These are phyloP conservation scores for Microplitis demolitor DNA, from an alignment of 1,140 invertebrate species.

Conservation along the genomic window DNA sequence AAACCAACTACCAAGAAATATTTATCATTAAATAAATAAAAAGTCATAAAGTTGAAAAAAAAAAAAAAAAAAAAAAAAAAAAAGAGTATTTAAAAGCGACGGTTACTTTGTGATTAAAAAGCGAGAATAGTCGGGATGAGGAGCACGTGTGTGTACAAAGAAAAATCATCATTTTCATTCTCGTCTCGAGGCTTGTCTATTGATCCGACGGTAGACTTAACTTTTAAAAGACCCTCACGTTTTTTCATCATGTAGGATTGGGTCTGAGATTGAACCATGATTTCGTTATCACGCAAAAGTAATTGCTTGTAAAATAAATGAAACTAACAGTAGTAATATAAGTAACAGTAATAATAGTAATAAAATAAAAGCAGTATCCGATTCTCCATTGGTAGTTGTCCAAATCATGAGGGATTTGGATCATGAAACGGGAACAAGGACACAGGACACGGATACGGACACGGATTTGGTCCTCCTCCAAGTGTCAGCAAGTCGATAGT, in stretches of 20 bases:
- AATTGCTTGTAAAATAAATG: neutral
- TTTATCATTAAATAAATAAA: neutral
- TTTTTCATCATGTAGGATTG: too few relatives aligned
- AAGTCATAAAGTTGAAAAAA: neutral
- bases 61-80: neutral
- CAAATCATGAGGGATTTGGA: neutral
- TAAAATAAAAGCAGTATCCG: neutral
- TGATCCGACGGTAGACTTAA: neutral
- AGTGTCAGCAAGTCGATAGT: too few relatives aligned
- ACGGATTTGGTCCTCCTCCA: too few relatives aligned
- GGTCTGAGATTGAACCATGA: too few relatives aligned
- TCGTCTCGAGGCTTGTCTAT: neutral
- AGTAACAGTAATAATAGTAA: neutral
- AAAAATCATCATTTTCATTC: conserved; percentile 25
- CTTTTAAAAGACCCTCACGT: too few relatives aligned
- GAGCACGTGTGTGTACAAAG: neutral
- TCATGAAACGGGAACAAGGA: neutral
- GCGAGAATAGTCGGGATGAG: too few relatives aligned
- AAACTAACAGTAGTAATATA: neutral
- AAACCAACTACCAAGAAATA: too few relatives aligned
- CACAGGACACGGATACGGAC: neutral
- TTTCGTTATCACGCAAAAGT: too few relatives aligned
- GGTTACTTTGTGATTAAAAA: neutral
- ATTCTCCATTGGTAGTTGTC: neutral
- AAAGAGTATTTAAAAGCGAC: neutral